These are phyloP conservation scores for Nebria ingens DNA, from an alignment of 1,140 invertebrate species.

Conservation along the genomic window DNA sequence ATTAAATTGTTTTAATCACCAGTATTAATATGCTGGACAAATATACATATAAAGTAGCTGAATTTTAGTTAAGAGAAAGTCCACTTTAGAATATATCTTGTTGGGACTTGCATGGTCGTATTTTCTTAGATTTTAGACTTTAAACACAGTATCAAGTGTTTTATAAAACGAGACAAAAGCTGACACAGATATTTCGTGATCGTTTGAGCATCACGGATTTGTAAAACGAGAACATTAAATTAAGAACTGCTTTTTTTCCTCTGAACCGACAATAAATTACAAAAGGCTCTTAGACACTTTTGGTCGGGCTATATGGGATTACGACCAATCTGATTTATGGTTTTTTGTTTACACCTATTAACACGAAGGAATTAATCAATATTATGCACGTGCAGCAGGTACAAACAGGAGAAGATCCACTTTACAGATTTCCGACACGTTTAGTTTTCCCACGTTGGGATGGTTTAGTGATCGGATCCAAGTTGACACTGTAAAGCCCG, in stretches of 20 bases:
- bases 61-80: no score
- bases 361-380: constrained; percentile 3
- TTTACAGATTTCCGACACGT: no score
- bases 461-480: no score
- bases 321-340: constrained; percentile 1
- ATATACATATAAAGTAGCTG: no score
- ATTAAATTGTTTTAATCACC: no score
- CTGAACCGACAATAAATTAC: constrained; percentile 1
- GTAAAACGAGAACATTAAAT: constrained; percentile 6
- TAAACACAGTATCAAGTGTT: no score
- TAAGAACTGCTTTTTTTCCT: constrained; percentile 7
- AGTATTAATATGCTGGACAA: no score
- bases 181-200: neutral
- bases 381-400: constrained; percentile 1
- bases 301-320: neutral
- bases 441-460: no score
- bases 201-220: neutral
- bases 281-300: neutral
- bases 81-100: no score
- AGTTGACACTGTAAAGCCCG: no score
- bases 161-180: neutral
- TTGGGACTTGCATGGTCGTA: no score
- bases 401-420: neutral
- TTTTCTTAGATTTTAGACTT: no score
- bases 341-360: constrained; percentile 8